A percentile compares a stretch with the other conserved stretches of the same genome.
Evolutionary conservation across 2,113 vertebrate species (phyloP).

Genomic region (Heterotilapia buettikoferi): DNA sequence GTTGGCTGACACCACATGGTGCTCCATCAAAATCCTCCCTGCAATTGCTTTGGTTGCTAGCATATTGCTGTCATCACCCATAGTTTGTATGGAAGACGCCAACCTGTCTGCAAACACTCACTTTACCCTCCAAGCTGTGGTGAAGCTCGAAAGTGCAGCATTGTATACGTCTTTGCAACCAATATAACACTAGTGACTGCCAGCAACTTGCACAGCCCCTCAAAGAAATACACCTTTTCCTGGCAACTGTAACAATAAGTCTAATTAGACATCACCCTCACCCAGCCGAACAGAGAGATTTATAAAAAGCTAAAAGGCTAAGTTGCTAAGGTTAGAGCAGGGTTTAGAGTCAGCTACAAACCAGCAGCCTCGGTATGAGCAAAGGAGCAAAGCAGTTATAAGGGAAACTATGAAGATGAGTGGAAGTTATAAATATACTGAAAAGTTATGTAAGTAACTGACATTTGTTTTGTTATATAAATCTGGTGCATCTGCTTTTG

Average conservation of each 20-base stretch:
- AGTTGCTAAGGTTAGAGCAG: background rate
- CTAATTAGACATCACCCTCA: background rate
- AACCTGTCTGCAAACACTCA: background rate
- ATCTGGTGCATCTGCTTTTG: background rate
- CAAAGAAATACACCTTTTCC: background rate
- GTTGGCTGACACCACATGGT: background rate
- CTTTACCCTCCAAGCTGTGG: accelerated
- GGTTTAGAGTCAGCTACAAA: background rate
- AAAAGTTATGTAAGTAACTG: background rate
- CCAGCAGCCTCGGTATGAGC: background rate
- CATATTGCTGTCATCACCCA: background rate
- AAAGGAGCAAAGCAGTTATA: background rate
- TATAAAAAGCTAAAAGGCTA: background rate
- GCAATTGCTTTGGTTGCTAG: background rate
- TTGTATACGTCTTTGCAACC: accelerated
- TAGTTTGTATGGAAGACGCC: accelerated
- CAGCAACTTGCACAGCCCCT: background rate
- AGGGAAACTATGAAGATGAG: background rate
- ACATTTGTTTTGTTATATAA: background rate
- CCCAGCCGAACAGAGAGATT: background rate
- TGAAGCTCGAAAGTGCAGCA: accelerated
- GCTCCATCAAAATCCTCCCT: background rate
- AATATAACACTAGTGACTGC: accelerated
- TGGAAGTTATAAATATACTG: background rate
- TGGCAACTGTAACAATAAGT: background rate